These are phyloP conservation scores for Scolanthus callimorphus DNA, from an alignment of 92 coral and sea anemone genomes.

Conservation along the genomic window DNA sequence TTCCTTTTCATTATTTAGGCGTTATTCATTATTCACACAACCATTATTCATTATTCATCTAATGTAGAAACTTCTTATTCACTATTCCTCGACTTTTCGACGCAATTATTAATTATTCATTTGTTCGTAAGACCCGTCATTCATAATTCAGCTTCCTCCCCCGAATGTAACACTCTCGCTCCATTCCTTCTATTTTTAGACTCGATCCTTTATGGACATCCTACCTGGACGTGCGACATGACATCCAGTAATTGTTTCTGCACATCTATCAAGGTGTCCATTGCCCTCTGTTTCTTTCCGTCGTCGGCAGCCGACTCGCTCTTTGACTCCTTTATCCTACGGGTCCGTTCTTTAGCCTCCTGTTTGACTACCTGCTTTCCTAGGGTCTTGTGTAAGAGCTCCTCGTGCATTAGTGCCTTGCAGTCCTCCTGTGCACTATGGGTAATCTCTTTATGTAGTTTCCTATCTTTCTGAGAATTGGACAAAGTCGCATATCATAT, in stretches of 20 bases:
- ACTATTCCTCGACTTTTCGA: no score
- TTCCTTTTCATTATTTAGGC: no score
- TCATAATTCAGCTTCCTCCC: no score
- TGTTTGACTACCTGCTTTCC: conserved; percentile 50
- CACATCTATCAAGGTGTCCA: conserved; percentile 75
- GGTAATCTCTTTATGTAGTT: conserved; percentile 45
- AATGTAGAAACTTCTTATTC: no score
- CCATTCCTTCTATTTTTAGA: no score
- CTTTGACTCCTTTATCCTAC: conserved; percentile 63
- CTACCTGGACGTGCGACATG: conserved; percentile 57
- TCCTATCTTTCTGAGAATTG: conserved; percentile 63
- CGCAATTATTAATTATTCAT: no score
- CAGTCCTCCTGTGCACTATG: conserved; percentile 50
- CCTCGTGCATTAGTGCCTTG: conserved; percentile 90
- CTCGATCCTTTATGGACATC: no score
- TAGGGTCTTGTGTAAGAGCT: conserved; percentile 64
- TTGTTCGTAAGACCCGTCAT: no score
- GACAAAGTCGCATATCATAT: no score
- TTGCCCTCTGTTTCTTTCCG: conserved; percentile 51
- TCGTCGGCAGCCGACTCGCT: conserved; percentile 39
- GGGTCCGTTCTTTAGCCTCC: conserved; percentile 69
- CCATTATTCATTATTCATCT: no score
- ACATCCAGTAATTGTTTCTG: conserved; percentile 80
- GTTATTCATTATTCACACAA: no score
- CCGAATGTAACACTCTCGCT: no score